Conservation (phyloP, 2,888 invertebrate genomes). For the Cerastis rubricosa region DNA sequence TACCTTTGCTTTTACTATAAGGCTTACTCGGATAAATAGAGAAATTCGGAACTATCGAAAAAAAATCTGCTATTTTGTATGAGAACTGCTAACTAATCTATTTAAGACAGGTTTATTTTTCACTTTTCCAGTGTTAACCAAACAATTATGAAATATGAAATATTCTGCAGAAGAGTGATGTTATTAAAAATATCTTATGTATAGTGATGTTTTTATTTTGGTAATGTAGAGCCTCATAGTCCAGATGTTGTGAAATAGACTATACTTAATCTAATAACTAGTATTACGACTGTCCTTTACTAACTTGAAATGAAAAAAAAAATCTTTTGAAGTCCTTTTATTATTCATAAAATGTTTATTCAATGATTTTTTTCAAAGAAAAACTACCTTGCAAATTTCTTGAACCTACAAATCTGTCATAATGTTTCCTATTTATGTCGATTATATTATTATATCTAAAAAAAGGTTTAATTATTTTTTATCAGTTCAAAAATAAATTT, state of each 20-base stretch:
- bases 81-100: not conserved
- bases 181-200: not conserved
- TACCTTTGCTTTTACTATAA: not conserved
- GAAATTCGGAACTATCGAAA: not conserved
- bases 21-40: not conserved
- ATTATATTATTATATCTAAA: constrained; percentile 12
- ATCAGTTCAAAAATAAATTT: not conserved
- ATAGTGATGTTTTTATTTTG: constrained; percentile 46
- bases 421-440: not conserved
- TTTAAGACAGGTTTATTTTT: not conserved
- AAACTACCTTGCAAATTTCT: not conserved
- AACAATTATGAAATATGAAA: not conserved
- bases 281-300: constrained; percentile 66
- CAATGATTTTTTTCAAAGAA: not conserved
- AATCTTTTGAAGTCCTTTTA: constrained; percentile 49
- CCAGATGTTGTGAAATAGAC: constrained; percentile 79
- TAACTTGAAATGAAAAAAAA: constrained; percentile 59
- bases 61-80: not conserved
- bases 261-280: constrained; percentile 65
- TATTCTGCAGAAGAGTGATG: not conserved
- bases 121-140: not conserved
- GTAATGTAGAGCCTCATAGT: constrained; percentile 61
- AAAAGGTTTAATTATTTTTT: not conserved
- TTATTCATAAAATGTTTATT: constrained; percentile 9
- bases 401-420: not conserved